Base-by-base conservation (phyloP, 2,113 vertebrate genomes). In the Edolisoma coerulescens region DNA sequence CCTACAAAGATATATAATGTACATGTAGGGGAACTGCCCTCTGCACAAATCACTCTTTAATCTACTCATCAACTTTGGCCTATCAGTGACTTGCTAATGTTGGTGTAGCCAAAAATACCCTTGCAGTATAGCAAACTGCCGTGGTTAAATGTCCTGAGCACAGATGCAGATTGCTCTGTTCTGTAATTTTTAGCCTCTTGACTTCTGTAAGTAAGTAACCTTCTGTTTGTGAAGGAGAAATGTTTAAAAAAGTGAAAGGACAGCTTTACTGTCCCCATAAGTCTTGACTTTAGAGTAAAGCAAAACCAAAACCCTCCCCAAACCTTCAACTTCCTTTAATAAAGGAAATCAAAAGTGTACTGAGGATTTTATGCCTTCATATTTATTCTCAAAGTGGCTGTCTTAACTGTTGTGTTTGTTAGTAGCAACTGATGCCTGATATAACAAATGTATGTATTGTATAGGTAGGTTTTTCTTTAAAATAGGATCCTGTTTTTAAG, bases 21-120 rank as follows among this genome's bases (percentile, higher is more conserved):
- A 33, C 54, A 2, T 45, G 11, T 10, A 42, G 28, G 1, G 1
- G 30, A 3, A 3, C 7, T 3, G 7, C 6, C 2, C 14, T 73
- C 37, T 92, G 42, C 22, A 21, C 10, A 70, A 15, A 39, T 47
- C 2, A 5, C 10, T 61, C 2, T 64, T 84, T 90, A 67, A 67
- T 57, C 12, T 42, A 4, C 37, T 89, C 19, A 26, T 88, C 13
- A 65, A 8, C 16, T 81, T 53, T 41, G 57, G 17, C 11, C 1
- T 49, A 1, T 77, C 13, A 37, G 21, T 3, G 4, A 24, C 50
- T 84, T 77, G 35, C 24, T 86, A 3, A 30, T 82, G 13, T 49
- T 74, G 42, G 10, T 54, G 35, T 61, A 54, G 60, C 60, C 47
- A 49, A 32, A 89, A 82, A 49, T 57, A 50, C 20, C 6, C 14